Percentiles rank a stretch among this genome's conserved stretches.
phyloP scores from a whole-genome alignment of 2,888 invertebrate species.

The Campoplex capitator region DNA sequence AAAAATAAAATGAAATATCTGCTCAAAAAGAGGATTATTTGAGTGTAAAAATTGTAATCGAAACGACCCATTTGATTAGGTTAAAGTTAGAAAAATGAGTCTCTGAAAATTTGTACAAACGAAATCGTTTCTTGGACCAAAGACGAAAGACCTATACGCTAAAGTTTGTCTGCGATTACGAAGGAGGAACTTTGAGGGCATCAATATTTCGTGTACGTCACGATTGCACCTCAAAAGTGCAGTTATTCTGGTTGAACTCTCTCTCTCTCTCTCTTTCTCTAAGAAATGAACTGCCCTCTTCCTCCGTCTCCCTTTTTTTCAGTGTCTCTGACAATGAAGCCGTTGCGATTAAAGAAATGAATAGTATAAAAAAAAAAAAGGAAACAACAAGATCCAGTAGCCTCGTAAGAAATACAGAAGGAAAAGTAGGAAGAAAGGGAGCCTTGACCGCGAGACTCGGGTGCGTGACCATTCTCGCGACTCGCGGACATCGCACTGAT shows the following conservation, averaged over 20 bases:
- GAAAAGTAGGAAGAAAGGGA: conserved; percentile 72
- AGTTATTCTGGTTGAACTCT: background rate
- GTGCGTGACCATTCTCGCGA: conserved; percentile 77
- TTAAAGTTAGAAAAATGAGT: background rate
- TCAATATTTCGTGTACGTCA: background rate
- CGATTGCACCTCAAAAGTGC: background rate
- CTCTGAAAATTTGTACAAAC: background rate
- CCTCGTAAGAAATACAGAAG: conserved; percentile 34
- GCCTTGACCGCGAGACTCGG: conserved; percentile 75
- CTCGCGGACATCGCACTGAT: conserved; percentile 75
- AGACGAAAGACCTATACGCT: background rate
- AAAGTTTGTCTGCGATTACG: background rate
- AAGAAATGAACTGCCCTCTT: background rate
- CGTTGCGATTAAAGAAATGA: background rate
- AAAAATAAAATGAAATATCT: background rate
- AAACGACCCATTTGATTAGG: background rate
- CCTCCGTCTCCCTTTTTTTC: background rate
- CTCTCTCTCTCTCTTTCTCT: background rate
- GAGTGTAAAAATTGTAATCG: background rate
- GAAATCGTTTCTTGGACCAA: background rate
- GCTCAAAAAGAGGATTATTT: background rate
- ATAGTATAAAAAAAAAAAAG: background rate
- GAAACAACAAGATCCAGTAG: background rate
- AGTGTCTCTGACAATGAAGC: background rate
- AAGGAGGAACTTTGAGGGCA: background rate